phyloP scores from a whole-genome alignment of 2,888 invertebrate genomes.

The Sphinx pinastri region DNA sequence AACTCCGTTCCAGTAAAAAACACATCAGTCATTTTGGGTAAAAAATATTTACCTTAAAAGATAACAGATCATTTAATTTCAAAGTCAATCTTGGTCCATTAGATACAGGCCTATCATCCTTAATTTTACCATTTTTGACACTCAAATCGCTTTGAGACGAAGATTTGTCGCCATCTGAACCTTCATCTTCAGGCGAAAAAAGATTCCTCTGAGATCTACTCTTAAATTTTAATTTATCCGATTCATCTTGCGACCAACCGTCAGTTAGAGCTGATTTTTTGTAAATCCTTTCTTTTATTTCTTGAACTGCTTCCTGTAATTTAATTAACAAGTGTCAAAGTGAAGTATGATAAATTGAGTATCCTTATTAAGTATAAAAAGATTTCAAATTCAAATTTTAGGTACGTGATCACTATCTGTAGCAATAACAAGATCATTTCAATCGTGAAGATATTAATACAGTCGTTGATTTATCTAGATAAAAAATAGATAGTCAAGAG shows the following conservation, averaged over 20 bases:
- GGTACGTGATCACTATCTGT: not conserved
- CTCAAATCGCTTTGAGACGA: slow-evolving; percentile 59
- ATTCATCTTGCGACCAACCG: slow-evolving; percentile 52
- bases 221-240: slow-evolving; percentile 57
- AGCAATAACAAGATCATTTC: not conserved
- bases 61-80: slow-evolving; percentile 77
- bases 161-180: slow-evolving; percentile 53
- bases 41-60: slow-evolving; percentile 68
- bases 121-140: slow-evolving; percentile 64
- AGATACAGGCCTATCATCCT: slow-evolving; percentile 61
- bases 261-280: slow-evolving; percentile 72
- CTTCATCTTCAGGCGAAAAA: slow-evolving; percentile 62
- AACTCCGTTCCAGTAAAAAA: no score
- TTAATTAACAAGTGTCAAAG: not conserved
- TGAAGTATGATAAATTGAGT: not conserved
- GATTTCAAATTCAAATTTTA: not conserved
- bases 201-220: slow-evolving; percentile 68
- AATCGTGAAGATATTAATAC: not conserved
- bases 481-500: not conserved
- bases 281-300: slow-evolving; percentile 76
- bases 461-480: not conserved
- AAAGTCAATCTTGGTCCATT: slow-evolving; percentile 73
- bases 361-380: no score
- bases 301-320: slow-evolving; percentile 81
- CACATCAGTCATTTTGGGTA: not conserved